Percentiles rank a stretch among this genome's conserved stretches.
These are phyloP conservation scores for Aythya fuligula DNA, from an alignment of 2,797 vertebrate species.

Conservation along the genomic window DNA sequence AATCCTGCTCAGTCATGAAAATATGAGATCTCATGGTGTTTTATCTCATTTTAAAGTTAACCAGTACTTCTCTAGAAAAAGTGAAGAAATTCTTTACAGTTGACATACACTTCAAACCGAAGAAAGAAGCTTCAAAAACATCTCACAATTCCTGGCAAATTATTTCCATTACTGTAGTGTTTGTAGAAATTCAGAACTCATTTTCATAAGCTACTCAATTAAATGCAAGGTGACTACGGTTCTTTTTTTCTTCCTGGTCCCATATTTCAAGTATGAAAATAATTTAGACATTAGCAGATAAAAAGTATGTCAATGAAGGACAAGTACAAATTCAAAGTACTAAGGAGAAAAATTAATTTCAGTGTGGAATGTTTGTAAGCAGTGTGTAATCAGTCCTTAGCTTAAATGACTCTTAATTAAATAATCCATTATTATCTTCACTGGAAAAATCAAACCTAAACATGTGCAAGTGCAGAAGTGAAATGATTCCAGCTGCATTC, in stretches of 20 bases:
- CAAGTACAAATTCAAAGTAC: conserved; percentile 72
- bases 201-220: background rate
- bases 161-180: background rate
- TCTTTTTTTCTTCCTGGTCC: conserved; percentile 43
- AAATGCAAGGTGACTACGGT: background rate
- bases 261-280: conserved; percentile 53
- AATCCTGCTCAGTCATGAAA: background rate
- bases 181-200: background rate
- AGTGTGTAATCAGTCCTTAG: conserved; percentile 72
- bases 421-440: conserved; percentile 71
- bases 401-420: conserved; percentile 78
- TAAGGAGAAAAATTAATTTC: conserved; percentile 63
- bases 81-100: background rate
- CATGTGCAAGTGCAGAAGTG: conserved; percentile 58
- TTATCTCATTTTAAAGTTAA: background rate
- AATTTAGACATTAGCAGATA: conserved; percentile 59
- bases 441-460: conserved; percentile 69
- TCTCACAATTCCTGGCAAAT: background rate
- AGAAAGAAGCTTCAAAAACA: background rate
- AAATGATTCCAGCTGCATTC: conserved; percentile 34
- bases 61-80: background rate
- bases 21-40: background rate
- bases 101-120: background rate
- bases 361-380: conserved; percentile 64
- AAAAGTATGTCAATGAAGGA: conserved; percentile 69